phyloP scores from a whole-genome alignment of 2,113 vertebrate species.

The Varanus salvator region DNA sequence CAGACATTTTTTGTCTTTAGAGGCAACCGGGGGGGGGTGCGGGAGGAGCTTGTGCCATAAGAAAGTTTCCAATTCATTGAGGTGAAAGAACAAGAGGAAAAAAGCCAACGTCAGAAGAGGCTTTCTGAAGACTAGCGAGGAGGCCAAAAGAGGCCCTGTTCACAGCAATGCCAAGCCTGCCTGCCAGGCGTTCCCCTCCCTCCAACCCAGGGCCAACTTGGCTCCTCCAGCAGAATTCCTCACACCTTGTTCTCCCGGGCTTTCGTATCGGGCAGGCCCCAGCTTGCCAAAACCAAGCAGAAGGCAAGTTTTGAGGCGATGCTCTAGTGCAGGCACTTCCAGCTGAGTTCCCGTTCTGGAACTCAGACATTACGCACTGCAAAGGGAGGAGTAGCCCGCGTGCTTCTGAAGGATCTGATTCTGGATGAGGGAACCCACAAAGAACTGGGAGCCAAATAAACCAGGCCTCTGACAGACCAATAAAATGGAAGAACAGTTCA shows the following conservation, averaged over 20 bases:
- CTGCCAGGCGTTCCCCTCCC: neutral
- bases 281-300: neutral
- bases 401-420: neutral
- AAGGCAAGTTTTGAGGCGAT: neutral
- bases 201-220: neutral
- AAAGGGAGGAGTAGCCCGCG: neutral
- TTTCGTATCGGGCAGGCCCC: neutral
- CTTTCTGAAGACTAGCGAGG: constrained; percentile 17
- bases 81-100: neutral
- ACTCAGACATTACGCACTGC: accelerated
- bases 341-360: neutral
- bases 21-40: neutral
- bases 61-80: neutral
- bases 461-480: accelerated
- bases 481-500: accelerated
- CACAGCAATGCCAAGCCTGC: accelerated
- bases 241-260: neutral
- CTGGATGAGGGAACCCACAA: neutral
- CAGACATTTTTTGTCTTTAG: neutral
- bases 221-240: neutral
- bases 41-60: neutral
- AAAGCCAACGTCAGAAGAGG: neutral
- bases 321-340: neutral
- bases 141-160: neutral
- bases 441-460: accelerated